Conservation (phyloP, 2,113 vertebrate species). For the Amphiprion ocellaris region DNA sequence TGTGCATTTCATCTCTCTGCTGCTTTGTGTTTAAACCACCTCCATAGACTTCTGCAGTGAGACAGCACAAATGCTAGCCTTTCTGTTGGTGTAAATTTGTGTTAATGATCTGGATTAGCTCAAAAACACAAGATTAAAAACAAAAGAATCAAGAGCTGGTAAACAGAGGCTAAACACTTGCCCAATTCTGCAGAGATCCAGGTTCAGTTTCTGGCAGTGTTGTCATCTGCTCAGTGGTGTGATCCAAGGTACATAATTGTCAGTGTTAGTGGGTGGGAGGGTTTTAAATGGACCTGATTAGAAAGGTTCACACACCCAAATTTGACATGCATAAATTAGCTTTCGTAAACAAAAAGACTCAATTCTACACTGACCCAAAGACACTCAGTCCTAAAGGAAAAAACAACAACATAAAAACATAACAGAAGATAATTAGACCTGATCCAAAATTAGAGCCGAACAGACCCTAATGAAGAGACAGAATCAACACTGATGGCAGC, state of each 20-base stretch:
- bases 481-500: neutral
- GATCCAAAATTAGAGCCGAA: slow-evolving; percentile 30
- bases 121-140: neutral
- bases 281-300: slow-evolving; percentile 29
- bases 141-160: neutral
- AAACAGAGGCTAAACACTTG: neutral
- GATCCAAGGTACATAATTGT: slow-evolving; percentile 5
- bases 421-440: slow-evolving; percentile 28
- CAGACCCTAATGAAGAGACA: neutral
- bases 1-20: slow-evolving; percentile 20
- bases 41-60: neutral
- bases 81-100: slow-evolving; percentile 1
- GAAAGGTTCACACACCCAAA: slow-evolving; percentile 14
- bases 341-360: slow-evolving; percentile 17
- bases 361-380: neutral
- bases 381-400: neutral
- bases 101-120: neutral
- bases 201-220: slow-evolving; percentile 13
- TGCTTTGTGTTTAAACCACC: slow-evolving; percentile 24
- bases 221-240: neutral
- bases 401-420: neutral
- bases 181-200: slow-evolving; percentile 16
- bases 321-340: slow-evolving; percentile 2
- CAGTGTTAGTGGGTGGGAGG: slow-evolving; percentile 16
- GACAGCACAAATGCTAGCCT: neutral